phyloP scores from a whole-genome alignment of 2,113 vertebrate species.

The Lynx canadensis region DNA sequence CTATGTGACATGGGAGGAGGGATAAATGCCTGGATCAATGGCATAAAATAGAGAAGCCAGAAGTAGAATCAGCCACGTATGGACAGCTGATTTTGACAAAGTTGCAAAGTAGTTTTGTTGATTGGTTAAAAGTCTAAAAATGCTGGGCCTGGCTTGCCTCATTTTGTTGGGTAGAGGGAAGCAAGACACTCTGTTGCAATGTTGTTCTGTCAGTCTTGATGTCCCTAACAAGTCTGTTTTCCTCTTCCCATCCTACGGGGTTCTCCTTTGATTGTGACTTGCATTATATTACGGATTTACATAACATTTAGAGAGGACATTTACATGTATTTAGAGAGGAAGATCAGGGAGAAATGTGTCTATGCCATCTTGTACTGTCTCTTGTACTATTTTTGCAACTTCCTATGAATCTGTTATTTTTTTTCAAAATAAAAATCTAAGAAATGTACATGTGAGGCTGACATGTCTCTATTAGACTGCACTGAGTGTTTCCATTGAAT shows the following conservation, averaged over 20 bases:
- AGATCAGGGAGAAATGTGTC: neutral
- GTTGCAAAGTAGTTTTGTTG: neutral
- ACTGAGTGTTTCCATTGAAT: neutral
- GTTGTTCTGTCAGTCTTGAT: neutral
- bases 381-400: neutral
- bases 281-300: neutral
- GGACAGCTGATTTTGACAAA: neutral
- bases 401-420: neutral
- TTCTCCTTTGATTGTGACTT: neutral
- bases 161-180: neutral
- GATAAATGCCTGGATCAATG: neutral
- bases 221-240: neutral
- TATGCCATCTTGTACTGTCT: neutral
- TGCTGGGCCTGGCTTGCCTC: neutral
- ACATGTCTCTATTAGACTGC: neutral
- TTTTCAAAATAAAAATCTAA: neutral
- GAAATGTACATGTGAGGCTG: neutral
- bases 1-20: neutral
- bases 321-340: neutral
- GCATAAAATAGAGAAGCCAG: neutral
- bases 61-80: neutral
- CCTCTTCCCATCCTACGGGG: neutral
- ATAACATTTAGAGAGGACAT: too few relatives aligned
- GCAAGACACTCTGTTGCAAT: neutral
- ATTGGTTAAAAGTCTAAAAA: neutral